These are phyloP conservation scores for Tipula vernalis DNA, from an alignment of 2,888 invertebrate genomes.

Conservation along the genomic window DNA sequence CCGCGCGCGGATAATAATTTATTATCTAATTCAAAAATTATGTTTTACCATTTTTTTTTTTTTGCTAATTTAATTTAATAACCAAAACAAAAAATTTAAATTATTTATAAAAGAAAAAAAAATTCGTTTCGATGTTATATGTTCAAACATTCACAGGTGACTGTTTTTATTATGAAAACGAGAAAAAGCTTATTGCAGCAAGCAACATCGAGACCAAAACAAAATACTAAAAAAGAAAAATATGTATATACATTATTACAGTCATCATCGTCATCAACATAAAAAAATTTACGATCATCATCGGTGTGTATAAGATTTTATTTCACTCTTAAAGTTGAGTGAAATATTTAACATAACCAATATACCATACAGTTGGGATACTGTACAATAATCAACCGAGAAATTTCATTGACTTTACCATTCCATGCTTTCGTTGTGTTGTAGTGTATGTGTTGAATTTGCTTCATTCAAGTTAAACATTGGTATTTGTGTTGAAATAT, in stretches of 20 bases:
- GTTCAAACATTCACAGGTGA: slow-evolving; percentile 18
- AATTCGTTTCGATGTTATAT: slow-evolving; percentile 14
- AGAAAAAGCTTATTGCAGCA: slow-evolving; percentile 11
- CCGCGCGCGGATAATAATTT: background rate
- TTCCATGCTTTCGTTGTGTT: background rate
- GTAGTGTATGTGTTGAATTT: background rate
- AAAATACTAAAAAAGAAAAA: slow-evolving; percentile 6
- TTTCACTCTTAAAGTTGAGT: background rate
- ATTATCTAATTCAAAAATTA: background rate
- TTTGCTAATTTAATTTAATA: background rate
- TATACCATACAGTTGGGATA: background rate
- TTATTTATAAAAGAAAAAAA: background rate
- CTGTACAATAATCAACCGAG: background rate
- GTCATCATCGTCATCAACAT: background rate
- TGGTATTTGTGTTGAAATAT: background rate
- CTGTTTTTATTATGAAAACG: slow-evolving; percentile 12
- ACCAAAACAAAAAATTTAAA: background rate
- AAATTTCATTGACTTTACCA: background rate
- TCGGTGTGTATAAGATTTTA: background rate
- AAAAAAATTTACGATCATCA: background rate
- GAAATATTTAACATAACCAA: background rate
- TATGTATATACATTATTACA: background rate
- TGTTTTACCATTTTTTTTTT: background rate
- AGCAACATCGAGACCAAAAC: slow-evolving; percentile 11
- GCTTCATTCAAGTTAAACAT: background rate